These are phyloP conservation scores for Crossaster papposus DNA, from an alignment of 53 echinoderm and acorn worm genomes.

Conservation along the genomic window DNA sequence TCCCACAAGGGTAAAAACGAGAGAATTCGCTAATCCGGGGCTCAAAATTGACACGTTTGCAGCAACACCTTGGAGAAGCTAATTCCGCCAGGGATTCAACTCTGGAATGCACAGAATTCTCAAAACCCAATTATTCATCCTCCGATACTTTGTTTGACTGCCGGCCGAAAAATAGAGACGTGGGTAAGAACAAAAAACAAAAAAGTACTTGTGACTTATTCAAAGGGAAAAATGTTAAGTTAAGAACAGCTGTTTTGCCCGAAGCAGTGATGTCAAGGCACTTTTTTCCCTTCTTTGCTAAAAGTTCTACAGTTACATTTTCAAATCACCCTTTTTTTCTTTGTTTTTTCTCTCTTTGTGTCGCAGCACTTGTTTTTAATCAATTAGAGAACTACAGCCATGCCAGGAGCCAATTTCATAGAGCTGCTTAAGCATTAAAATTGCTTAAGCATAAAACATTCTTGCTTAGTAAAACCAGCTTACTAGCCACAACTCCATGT, in stretches of 20 bases:
- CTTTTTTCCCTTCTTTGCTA: neutral
- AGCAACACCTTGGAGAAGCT: neutral
- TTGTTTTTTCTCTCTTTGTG: neutral
- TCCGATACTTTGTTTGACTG: neutral
- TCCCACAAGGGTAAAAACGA: neutral
- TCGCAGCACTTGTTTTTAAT: too few relatives aligned
- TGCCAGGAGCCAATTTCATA: too few relatives aligned
- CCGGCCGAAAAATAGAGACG: neutral
- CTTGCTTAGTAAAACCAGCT: too few relatives aligned
- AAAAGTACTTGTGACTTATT: neutral
- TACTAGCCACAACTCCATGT: too few relatives aligned
- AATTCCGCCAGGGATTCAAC: neutral
- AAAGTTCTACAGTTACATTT: neutral
- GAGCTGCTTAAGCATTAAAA: too few relatives aligned
- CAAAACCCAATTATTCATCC: neutral
- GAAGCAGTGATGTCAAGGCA: neutral
- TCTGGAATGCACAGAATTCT: neutral
- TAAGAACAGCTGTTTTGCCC: neutral
- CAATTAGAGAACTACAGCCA: too few relatives aligned
- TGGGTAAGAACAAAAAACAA: neutral
- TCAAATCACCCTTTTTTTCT: neutral
- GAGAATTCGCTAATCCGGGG: neutral
- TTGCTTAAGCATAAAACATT: too few relatives aligned
- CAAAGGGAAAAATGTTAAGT: neutral
- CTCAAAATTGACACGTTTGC: neutral